Evolutionary conservation across 2,888 invertebrate genomes (phyloP).

Genomic region (Pandemis heparana): DNA sequence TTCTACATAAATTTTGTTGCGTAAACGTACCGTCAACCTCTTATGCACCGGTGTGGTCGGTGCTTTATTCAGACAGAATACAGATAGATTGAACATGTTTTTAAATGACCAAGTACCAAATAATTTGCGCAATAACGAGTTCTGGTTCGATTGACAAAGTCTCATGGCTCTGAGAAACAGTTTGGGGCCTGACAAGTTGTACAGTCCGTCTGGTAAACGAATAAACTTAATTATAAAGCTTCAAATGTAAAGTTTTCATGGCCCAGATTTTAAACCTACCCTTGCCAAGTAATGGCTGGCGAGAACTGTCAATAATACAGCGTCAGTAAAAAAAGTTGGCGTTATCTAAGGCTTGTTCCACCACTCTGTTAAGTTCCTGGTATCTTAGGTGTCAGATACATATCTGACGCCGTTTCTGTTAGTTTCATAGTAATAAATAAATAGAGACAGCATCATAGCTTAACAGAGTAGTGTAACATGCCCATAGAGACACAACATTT

Average conservation of each 20-base stretch:
- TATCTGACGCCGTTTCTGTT: too few species aligned
- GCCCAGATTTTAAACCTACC: slow-evolving; percentile 14
- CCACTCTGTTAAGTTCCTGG: too few species aligned
- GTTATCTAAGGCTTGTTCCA: too few species aligned
- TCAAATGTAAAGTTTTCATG: background rate
- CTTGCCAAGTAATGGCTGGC: background rate
- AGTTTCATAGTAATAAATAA: background rate
- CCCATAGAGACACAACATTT: too few species aligned
- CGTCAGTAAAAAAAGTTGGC: too few species aligned
- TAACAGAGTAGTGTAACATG: too few species aligned
- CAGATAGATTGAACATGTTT: background rate
- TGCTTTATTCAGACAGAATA: background rate
- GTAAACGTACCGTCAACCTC: too few species aligned
- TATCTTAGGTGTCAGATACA: too few species aligned
- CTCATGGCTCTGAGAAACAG: background rate
- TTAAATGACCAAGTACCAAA: background rate
- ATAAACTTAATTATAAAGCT: background rate
- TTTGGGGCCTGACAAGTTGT: slow-evolving; percentile 16
- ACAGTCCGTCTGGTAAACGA: background rate
- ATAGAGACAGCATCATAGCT: background rate
- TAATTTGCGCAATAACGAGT: background rate
- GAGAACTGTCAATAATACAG: background rate
- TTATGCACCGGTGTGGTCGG: too few species aligned
- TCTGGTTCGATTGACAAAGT: background rate
- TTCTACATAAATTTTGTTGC: too few species aligned